Base-by-base conservation (phyloP, 2,888 invertebrate genomes). In the Drosophila peninsularis region DNA sequence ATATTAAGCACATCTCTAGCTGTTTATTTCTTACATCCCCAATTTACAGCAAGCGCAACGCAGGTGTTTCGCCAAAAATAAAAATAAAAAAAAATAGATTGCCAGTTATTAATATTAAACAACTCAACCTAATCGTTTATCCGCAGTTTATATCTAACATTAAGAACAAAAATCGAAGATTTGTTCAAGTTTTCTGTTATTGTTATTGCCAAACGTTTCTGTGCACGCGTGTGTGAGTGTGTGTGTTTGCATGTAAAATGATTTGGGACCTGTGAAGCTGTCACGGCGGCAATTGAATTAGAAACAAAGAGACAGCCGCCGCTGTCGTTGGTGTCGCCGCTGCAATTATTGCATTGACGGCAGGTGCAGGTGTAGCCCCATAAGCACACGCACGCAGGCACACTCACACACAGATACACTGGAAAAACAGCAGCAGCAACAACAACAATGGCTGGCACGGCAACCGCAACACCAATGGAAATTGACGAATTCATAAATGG, bases 401-500 rank as follows among this genome's bases (percentile, higher is more conserved):
- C 54, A 55, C 66, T 13, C 41, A 41, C 41, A 58, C 66, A 69
- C 50, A 58, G 65, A 55, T 45, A 52, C 41, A 45, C 39, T 57
- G 32, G 54, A 68, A 41, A 39, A 75, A 54, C 56, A 68, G 71
- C 69, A 71, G 60, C 24, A 82, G 54, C 45, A 69, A 39, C 54
- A 80, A 71, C 50, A 76, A 80, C 73, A 62, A 90, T 83, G 81
- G 82, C 88, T 78, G 78, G 82, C 63, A 84, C 81, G 63, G 87
- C 91, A 82, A 89, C 91, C 80, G 91, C 92, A 79, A 89, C 91
- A 91, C 94, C 95, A 89, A 93, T 94, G 88, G 96, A 96, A 93
- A 95, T 97, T 88, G 96, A 97, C 91, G 96, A 97, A 91, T 96
- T 97, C 93, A 94, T 97, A 92, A 94, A 95, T 91, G 96, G 96